Conservation (phyloP, 2,888 invertebrate genomes). For the Lasioglossum villosulum region DNA sequence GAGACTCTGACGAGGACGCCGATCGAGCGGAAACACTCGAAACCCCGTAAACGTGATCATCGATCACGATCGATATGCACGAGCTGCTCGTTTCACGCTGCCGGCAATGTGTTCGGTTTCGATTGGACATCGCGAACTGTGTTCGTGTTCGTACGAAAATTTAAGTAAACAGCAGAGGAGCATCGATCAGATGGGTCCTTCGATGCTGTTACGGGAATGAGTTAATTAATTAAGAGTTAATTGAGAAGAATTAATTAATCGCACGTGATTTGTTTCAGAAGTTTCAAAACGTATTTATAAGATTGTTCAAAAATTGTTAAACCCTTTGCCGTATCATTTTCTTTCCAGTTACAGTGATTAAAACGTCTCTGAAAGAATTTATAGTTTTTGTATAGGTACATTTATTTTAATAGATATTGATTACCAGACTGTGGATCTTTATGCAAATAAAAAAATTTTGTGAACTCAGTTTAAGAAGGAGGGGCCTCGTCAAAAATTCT, state of each 20-base stretch:
- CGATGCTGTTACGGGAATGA: neutral
- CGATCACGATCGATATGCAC: conserved; percentile 4
- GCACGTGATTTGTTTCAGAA: neutral
- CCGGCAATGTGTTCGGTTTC: neutral
- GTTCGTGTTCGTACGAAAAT: conserved; percentile 32
- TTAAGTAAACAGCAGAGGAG: conserved; percentile 1
- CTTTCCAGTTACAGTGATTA: too few species aligned
- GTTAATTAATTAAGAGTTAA: too few species aligned
- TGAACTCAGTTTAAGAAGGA: too few species aligned
- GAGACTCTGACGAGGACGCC: conserved; percentile 26
- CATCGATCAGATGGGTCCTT: neutral
- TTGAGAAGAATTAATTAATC: too few species aligned
- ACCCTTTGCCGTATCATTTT: too few species aligned
- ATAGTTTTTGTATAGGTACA: too few species aligned
- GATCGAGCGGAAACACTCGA: conserved; percentile 18
- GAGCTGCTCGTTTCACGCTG: neutral
- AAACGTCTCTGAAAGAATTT: too few species aligned
- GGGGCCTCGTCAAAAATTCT: too few species aligned
- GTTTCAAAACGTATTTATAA: neutral
- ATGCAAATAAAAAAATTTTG: too few species aligned
- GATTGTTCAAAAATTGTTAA: neutral
- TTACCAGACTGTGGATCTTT: too few species aligned
- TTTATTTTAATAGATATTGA: too few species aligned
- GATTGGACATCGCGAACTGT: conserved; percentile 8
- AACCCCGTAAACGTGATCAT: neutral